Evolutionary conservation across 2,797 vertebrate species (phyloP), one percentile per base, ranked within the genome.

Genomic region (Myotis daubentonii): DNA sequence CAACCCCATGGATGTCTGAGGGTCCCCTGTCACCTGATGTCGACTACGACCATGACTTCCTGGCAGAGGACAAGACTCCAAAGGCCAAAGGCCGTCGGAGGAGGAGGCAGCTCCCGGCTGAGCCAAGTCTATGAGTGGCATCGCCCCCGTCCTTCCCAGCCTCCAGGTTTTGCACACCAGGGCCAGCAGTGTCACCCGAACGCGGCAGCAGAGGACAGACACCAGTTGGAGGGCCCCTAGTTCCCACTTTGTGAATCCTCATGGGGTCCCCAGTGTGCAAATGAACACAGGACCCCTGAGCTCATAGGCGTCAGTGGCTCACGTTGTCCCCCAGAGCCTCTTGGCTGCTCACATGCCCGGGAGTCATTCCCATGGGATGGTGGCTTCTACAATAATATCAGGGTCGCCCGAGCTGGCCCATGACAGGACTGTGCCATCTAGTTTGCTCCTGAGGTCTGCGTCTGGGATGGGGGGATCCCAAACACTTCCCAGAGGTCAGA

Each of bases 11-110:
- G 87, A 23, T 16, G 3, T 16, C 33, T 25, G 9, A 10, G 0
- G n/a, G 51, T 8, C 12, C 72, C 55, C 1, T 0, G 1, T 62
- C 15, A 6, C 2, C 20, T 1, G 19, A 30, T 0, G 1, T 2
- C 0, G 6, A 22, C 0, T 2, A 2, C 6, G 68, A 41, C 8
- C 55, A 0, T 0, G 5, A 30, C 9, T 13, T 38, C 38, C 74
- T 7, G 1, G 3, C 1, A 12, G 44, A 87, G 30, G 28, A 76
- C 8, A 44, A 62, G 33, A 33, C 8, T 30, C 53, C 49, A 25
- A 41, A 38, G 62, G 57, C 51, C 88, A 70, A 11, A n/a, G 3
- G 11, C 6, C 11, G 1, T n/a, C 23, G 15, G 19, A 16, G 57
- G 33, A 66, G 47, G 33, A 65, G 47, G 60, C 5, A 9, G 25